These are phyloP conservation scores for Aphelocoma californica DNA, from an alignment of 2,797 vertebrate genomes.

Conservation along the genomic window DNA sequence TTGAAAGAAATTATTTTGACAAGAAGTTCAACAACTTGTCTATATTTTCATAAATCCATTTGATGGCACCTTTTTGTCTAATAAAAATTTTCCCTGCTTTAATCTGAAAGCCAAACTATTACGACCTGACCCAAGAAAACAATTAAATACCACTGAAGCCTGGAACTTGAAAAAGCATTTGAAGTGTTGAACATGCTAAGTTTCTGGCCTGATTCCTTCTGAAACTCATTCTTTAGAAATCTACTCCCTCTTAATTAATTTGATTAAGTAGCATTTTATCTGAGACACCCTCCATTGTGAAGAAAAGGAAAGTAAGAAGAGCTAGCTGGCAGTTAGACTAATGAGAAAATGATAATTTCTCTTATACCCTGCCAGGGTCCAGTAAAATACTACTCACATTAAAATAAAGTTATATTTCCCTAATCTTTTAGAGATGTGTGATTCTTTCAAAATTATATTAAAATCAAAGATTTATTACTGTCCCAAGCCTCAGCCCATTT, in stretches of 20 bases:
- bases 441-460: conserved; percentile 55
- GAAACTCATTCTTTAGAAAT: conserved; percentile 22
- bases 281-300: conserved; percentile 32
- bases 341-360: conserved; percentile 63
- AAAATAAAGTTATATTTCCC: conserved; percentile 61
- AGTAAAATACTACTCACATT: conserved; percentile 60
- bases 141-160: not conserved
- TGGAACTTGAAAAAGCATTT: not conserved
- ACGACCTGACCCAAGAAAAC: not conserved
- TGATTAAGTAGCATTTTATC: conserved; percentile 48
- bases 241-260: conserved; percentile 56
- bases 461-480: conserved; percentile 54
- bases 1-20: conserved; percentile 27
- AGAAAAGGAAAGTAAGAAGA: conserved; percentile 40
- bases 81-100: not conserved
- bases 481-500: conserved; percentile 23
- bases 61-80: not conserved
- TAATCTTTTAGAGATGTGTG: conserved; percentile 60
- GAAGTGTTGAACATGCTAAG: not conserved
- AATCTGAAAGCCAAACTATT: not conserved
- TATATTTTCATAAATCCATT: conserved; percentile 5
- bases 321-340: conserved; percentile 59
- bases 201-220: conserved; percentile 15
- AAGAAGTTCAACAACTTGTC: not conserved
- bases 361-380: conserved; percentile 51